phyloP scores from a whole-genome alignment of 2,888 invertebrate genomes.

The Anoncus sp. region DNA sequence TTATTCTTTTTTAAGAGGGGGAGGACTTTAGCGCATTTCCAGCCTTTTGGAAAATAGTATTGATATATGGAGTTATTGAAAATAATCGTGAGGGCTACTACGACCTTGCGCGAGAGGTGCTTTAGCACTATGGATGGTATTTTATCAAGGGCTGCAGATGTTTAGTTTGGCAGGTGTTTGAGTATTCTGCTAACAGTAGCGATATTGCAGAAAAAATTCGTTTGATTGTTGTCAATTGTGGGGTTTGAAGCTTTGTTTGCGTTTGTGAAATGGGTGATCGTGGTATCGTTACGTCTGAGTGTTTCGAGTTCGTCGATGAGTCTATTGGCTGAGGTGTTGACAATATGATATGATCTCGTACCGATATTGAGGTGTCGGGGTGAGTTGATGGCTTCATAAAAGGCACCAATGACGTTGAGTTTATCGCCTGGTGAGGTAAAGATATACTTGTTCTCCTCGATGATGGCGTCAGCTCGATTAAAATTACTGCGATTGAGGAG shows the following conservation, averaged over 20 bases:
- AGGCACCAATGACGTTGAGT: conserved; percentile 13
- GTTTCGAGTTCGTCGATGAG: no score
- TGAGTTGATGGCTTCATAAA: conserved; percentile 20
- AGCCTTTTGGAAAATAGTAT: not conserved
- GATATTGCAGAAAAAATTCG: no score
- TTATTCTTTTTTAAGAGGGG: not conserved
- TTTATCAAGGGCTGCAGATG: not conserved
- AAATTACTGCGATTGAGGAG: not conserved
- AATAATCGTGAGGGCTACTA: not conserved
- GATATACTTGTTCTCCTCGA: not conserved
- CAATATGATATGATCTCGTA: no score
- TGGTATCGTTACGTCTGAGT: no score
- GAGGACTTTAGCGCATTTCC: not conserved
- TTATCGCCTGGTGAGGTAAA: not conserved
- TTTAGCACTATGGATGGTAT: not conserved
- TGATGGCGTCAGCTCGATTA: no score
- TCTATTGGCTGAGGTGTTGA: no score
- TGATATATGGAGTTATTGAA: not conserved
- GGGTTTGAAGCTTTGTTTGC: not conserved
- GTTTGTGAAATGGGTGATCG: not conserved
- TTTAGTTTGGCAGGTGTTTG: not conserved
- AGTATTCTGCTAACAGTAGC: not conserved
- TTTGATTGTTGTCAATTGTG: no score
- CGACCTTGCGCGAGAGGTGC: not conserved
- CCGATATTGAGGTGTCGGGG: conserved; percentile 25